Evolutionary conservation across 1,140 invertebrate species (phyloP), one percentile per base, ranked within the genome.

Genomic region (Drosophila bipectinata): DNA sequence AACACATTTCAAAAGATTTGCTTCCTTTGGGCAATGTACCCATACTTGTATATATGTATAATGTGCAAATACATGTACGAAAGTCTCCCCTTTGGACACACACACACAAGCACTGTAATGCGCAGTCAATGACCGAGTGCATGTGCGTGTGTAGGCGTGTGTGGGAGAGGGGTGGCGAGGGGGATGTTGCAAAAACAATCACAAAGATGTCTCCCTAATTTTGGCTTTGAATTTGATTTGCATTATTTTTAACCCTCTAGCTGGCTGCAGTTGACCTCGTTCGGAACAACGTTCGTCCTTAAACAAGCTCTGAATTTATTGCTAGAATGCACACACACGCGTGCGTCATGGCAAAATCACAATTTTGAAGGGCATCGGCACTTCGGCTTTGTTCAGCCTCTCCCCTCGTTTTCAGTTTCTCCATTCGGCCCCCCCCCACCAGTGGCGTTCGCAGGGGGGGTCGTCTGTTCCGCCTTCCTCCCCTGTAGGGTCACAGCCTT

Each of bases 111-210:
- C 39, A 7, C 41, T 18, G 0, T 44, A 44, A 44, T 44, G 41
- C 41, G 72, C 72, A 77, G 71, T 74, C 71, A 75, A 74, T 73
- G 71, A 75, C 71, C 68, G 39, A 73, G 51, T 61, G 61, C 15
- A 15, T 66, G 61, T 66, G 39, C 49, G 18, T 34, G 48, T 62
- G 10, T 37, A 8, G 41, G 41, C 41, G 39, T 10, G 28, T 34
- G 28, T 14, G 6, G 39, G 39, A 3, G 39, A 14, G 2, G 14
- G 37, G 37, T 0, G 12, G 4, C n/a, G n/a, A n/a, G 37, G 12
- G 44, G 56, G 44, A 48, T 7, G 26, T 44, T 64, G 63, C 34
- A 34, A 64, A 63, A 64, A 64, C 45, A 63, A 60, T 32, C 18
- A 9, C 58, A 63, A 66, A 66, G 32, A 66, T 64, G 63, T 67